Conservation (phyloP, 2,888 invertebrate species). For the Dromius quadrimaculatus region DNA sequence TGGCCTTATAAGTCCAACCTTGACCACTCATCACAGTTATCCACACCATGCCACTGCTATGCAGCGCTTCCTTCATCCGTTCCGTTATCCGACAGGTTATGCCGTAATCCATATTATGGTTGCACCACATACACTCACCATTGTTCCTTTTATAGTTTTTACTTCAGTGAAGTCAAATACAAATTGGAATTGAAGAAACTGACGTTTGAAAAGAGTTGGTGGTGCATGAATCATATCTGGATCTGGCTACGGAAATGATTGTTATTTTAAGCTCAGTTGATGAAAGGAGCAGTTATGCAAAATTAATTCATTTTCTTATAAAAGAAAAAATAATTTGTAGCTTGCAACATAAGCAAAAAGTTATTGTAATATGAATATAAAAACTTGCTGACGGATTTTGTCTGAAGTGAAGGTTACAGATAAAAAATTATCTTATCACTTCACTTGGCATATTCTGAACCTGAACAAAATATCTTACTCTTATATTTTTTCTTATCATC, state of each 20-base stretch:
- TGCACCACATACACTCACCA: not conserved
- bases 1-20: slow-evolving; percentile 15
- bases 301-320: too few species aligned
- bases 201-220: not conserved
- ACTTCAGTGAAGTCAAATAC: slow-evolving; percentile 13
- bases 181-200: not conserved
- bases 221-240: slow-evolving; percentile 1
- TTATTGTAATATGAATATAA: too few species aligned
- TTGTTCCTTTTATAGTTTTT: slow-evolving; percentile 9
- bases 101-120: slow-evolving; percentile 9
- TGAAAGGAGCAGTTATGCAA: too few species aligned
- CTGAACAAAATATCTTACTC: too few species aligned
- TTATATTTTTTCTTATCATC: too few species aligned
- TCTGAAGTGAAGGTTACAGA: too few species aligned
- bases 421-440: too few species aligned
- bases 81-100: slow-evolving; percentile 8
- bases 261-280: slow-evolving; percentile 1
- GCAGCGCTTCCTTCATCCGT: slow-evolving; percentile 9
- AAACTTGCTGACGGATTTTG: too few species aligned
- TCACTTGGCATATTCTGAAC: too few species aligned
- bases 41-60: not conserved
- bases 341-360: too few species aligned
- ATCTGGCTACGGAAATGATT: slow-evolving; percentile 18
- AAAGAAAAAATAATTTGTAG: too few species aligned
- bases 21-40: not conserved